Base-by-base conservation (phyloP, 2,888 invertebrate species). In the Drosophila mimica region DNA sequence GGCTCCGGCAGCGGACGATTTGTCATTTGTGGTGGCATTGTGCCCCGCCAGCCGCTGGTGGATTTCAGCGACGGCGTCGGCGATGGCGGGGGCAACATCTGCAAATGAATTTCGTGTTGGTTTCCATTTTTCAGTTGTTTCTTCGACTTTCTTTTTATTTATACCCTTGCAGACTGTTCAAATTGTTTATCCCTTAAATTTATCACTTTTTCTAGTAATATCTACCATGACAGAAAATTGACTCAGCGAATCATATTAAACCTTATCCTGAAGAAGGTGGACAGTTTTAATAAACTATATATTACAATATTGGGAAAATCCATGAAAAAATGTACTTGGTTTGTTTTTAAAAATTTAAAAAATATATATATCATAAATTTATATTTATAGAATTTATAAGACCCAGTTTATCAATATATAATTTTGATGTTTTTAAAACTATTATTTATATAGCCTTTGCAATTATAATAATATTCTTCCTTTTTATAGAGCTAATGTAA, bases 1-100 rank as follows among this genome's bases (percentile, higher is more conserved):
- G 95, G 94, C 15, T 95, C 94, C 20, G 95, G 95, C 70, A 95
- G 89, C 9, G 95, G 95, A 54, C 95, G 92, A 74, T 93, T 93
- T 49, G 77, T 88, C 86, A 91, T 88, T 66, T 54, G 57, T 9
- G 51, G 53, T n/a, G 57, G 33, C 15, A 64, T 72, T 30, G 56
- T 15, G 56, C 71, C 68, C 34, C 89, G 91, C 88, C 78, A 88
- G 64, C 53, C 78, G 43, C 82, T 60, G n/a, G 60, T 57, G 34
- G 89, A 90, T 62, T 80, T 91, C 66, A 90, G 81, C 17, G 93
- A 91, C 9, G 89, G 91, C 33, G 92, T 91, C 25, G 92, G 92
- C 59, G 92, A 92, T 36, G 91, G 81, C 46, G 92, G 85, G 59
- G 88, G 81, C 62, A 81, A 71, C 74, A 85, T 83, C 82, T 90